A percentile compares a stretch with the other conserved stretches of the same genome.
Conservation (phyloP, 2,888 invertebrate species). For the Junonia oenone region DNA sequence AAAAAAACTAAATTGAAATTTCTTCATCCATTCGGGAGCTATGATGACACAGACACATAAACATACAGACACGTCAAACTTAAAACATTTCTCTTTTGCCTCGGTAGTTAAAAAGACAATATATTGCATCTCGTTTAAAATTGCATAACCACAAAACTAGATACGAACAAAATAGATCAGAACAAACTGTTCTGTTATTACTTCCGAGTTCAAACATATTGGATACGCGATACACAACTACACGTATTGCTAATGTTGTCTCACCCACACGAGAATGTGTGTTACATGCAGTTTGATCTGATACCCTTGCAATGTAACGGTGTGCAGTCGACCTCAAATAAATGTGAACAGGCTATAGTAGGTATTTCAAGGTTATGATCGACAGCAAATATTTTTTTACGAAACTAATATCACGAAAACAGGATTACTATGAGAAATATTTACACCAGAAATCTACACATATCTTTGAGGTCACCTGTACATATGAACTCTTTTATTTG, state of each 20-base stretch:
- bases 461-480: not conserved
- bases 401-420: no score
- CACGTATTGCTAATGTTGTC: slow-evolving; percentile 1
- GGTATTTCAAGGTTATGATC: no score
- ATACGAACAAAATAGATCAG: not conserved
- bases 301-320: slow-evolving; percentile 5
- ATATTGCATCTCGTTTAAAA: no score
- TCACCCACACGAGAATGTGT: slow-evolving; percentile 7
- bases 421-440: no score
- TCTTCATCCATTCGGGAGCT: no score
- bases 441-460: no score
- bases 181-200: not conserved
- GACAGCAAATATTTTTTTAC: no score
- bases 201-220: not conserved
- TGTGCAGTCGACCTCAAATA: not conserved
- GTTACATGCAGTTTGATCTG: slow-evolving; percentile 18
- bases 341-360: no score
- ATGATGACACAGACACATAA: no score
- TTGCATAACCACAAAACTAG: not conserved
- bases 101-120: not conserved
- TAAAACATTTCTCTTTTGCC: no score
- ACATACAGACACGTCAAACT: no score
- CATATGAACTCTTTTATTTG: not conserved
- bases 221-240: not conserved
- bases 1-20: no score